Evolutionary conservation across 2,888 invertebrate genomes (phyloP), one percentile per base, ranked within the genome.

Genomic region (Odontomyia ornata): DNA sequence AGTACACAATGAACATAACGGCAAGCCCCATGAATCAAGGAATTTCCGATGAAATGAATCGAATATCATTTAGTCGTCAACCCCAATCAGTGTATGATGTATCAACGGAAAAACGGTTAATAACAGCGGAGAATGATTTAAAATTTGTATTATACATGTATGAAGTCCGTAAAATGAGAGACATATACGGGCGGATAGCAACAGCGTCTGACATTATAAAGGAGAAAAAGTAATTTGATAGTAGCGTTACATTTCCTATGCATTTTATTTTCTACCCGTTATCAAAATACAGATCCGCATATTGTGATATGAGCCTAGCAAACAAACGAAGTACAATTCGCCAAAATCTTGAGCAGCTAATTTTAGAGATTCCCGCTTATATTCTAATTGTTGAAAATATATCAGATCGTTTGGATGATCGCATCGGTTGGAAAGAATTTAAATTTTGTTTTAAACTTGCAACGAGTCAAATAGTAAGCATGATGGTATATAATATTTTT

Each of bases 381-480:
- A 86, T 91, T 79, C 84, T 89, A 73, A 87, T 90, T 60, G 84
- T 91, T 78, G 91, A 91, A 83, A 91, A 91, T 83, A 86, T 91
- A 23, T 89, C 89, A 67, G 88, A 89, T 79, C 90, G 90, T 21
- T 86, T 91, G 79, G 91, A 91, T 82, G 91, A 91, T 79, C 89
- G 90, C 81, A 84, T 90, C 76, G 90, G 90, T 78, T 90, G 90
- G 89, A 88, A 89, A 76, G 90, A 90, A 81, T 90, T 90, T 82
- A 90, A 90, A 81, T 90, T 90, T 83, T 90, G 89, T 81, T 89
- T 91, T 80, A 90, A 90, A 85, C 86, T 90, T 62, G 90, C 89
- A 28, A 90, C 90, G 27, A 91, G 91, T 79, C 91, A 91, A 89
- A 90, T 91, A 81, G 92, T 91, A 86, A 87, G 89, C 87, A 36